phyloP scores from a whole-genome alignment of 2,797 vertebrate genomes.

The Okamejei kenojei region DNA sequence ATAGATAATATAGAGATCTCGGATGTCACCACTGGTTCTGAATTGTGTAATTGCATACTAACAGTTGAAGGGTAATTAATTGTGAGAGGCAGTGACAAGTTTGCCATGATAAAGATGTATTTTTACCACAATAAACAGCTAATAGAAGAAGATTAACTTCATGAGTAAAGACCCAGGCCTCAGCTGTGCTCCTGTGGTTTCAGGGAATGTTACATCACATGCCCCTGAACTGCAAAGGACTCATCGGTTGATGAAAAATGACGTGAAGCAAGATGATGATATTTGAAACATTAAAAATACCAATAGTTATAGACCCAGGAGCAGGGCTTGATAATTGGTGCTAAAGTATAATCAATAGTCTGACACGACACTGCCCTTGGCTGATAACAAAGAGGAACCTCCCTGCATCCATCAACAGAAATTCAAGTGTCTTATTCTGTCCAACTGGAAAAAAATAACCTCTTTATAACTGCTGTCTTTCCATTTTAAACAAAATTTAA shows the following conservation, averaged over 20 bases:
- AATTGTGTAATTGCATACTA: background rate
- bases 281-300: conserved; percentile 29
- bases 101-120: background rate
- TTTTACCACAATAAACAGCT: conserved; percentile 27
- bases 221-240: background rate
- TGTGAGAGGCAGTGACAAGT: background rate
- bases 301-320: conserved; percentile 29
- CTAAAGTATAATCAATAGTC: conserved; percentile 32
- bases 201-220: background rate
- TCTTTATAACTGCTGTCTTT: background rate
- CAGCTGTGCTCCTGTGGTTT: background rate
- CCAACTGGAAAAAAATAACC: background rate
- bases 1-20: background rate
- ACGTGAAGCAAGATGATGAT: background rate
- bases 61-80: conserved; percentile 24
- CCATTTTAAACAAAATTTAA: background rate
- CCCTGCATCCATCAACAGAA: background rate
- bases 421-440: background rate
- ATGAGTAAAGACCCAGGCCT: background rate
- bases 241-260: conserved; percentile 26
- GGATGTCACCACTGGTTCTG: conserved; percentile 15
- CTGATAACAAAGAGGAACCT: conserved; percentile 10
- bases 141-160: background rate
- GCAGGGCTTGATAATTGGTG: conserved; percentile 25
- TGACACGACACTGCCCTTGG: conserved; percentile 3